Evolutionary conservation across 2,888 invertebrate species (phyloP).

Genomic region (Tetranychus truncatus): DNA sequence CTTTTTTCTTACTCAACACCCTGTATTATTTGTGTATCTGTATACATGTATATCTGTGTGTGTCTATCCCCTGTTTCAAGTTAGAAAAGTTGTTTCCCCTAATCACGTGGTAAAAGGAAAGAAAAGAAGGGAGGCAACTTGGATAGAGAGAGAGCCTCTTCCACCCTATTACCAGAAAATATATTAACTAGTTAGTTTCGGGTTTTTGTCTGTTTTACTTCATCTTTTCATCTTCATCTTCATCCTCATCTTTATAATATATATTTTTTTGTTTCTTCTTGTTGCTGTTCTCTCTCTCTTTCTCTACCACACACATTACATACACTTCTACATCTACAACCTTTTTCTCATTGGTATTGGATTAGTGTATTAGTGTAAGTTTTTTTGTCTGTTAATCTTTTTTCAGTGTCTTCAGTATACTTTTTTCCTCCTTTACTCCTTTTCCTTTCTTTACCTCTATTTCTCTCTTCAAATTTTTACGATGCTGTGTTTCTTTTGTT

Average conservation of each 20-base stretch:
- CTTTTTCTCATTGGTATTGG: background rate
- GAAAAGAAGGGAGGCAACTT: background rate
- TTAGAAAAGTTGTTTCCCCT: too few relatives aligned
- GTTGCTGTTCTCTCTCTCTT: background rate
- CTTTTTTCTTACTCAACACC: too few relatives aligned
- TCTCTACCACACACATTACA: background rate
- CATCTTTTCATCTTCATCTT: background rate
- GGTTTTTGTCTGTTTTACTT: background rate
- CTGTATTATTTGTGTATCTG: too few relatives aligned
- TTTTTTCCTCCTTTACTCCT: background rate
- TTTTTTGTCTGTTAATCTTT: background rate
- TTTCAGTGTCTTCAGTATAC: background rate
- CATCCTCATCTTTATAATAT: background rate
- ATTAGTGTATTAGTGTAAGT: background rate
- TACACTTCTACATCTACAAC: background rate
- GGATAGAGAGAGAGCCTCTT: background rate
- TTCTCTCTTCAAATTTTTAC: background rate
- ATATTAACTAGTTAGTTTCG: background rate
- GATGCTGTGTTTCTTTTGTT: background rate
- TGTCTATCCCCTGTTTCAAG: too few relatives aligned
- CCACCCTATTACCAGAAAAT: background rate
- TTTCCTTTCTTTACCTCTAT: background rate
- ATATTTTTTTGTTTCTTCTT: background rate
- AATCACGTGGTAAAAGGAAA: background rate
- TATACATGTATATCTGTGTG: too few relatives aligned